A percentile compares a stretch with the other conserved stretches of the same genome.
phyloP scores from a whole-genome alignment of 2,888 invertebrate genomes.

The Dryobotodes eremita region DNA sequence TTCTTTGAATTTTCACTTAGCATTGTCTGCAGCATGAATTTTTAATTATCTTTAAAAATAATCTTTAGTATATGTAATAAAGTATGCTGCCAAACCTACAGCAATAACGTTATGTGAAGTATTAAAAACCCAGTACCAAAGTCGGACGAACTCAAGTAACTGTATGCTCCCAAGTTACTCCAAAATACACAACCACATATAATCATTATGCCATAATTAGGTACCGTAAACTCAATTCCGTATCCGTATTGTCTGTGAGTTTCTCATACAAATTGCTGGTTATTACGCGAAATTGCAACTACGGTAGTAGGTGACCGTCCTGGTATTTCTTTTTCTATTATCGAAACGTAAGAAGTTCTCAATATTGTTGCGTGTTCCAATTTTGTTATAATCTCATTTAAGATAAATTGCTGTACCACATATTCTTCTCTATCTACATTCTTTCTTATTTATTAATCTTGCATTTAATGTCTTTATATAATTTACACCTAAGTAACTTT shows the following conservation, averaged over 20 bases:
- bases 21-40: not conserved
- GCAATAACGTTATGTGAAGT: constrained; percentile 19
- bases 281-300: constrained; percentile 83
- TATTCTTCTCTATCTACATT: constrained; percentile 1
- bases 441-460: constrained; percentile 1
- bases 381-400: constrained; percentile 29
- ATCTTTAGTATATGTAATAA: not conserved
- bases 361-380: constrained; percentile 39
- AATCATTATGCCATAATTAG: constrained; percentile 80
- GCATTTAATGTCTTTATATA: not conserved
- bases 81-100: not conserved
- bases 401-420: constrained; percentile 9
- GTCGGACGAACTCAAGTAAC: constrained; percentile 58
- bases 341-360: constrained; percentile 41
- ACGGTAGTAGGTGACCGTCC: constrained; percentile 79
- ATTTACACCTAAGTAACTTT: not conserved
- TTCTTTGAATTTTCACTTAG: not conserved
- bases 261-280: constrained; percentile 85
- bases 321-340: constrained; percentile 66
- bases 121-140: constrained; percentile 29
- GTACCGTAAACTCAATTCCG: constrained; percentile 85
- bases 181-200: constrained; percentile 71
- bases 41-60: not conserved
- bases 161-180: constrained; percentile 61
- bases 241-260: constrained; percentile 82